Conservation (phyloP, 2,797 vertebrate genomes). For the Hirundo rustica region DNA sequence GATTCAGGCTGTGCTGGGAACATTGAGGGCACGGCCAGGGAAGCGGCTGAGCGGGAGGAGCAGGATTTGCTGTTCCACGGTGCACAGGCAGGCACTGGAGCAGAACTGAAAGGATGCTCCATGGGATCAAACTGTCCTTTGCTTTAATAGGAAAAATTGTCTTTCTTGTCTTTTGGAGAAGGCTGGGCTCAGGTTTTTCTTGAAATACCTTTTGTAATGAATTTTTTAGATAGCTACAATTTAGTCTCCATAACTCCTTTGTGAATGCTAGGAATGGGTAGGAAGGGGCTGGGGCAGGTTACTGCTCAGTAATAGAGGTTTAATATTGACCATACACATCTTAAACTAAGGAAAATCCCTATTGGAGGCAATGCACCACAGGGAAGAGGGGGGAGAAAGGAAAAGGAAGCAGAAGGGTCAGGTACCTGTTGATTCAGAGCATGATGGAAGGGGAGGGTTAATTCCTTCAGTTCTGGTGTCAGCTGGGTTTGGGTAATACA, state of each 20-base stretch:
- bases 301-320: not conserved
- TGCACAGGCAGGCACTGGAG: not conserved
- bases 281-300: not conserved
- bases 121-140: not conserved
- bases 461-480: not conserved
- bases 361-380: not conserved
- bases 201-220: not conserved
- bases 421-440: not conserved
- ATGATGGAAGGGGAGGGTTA: not conserved
- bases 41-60: not conserved
- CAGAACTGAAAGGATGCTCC: constrained; percentile 48
- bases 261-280: not conserved
- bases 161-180: not conserved
- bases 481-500: not conserved
- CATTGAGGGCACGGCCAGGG: not conserved
- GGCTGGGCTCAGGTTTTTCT: not conserved
- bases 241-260: not conserved
- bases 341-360: not conserved
- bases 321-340: not conserved
- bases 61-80: not conserved
- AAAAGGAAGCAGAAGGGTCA: too few species aligned
- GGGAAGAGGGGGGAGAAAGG: not conserved
- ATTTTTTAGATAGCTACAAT: not conserved
- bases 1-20: not conserved
- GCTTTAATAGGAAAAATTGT: not conserved